Evolutionary conservation across 2,113 vertebrate species (phyloP), one percentile per base, ranked within the genome.

Genomic region (Piprites chloris): DNA sequence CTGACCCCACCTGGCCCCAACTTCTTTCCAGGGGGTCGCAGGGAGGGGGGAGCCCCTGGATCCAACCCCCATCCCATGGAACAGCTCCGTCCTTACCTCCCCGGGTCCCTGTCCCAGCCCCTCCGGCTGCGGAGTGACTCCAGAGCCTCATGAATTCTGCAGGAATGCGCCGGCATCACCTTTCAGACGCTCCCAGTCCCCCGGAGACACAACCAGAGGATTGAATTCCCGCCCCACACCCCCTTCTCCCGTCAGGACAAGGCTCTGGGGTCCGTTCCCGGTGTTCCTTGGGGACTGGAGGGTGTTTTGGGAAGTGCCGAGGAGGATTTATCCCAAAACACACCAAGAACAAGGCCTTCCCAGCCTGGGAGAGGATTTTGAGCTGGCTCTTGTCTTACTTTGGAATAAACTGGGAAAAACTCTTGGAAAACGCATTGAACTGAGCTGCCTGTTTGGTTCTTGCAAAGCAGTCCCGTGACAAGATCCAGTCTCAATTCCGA

Each of bases 71-170:
- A 37, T 27, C 58, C 58, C 58, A 23, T 4, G 11, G 35, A 11
- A 27, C 23, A 39, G 61, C 39, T 46, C 69, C 46, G n/a, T 46
- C 59, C 93, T 89, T 82, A 94, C 93, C 91, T 93, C 33, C 47
- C 78, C 8, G 12, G 9, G 19, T 56, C 72, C 50, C 61, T 11
- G 32, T 33, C 37, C 44, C 8, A 26, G 58, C 59, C 74, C 68
- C 7, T 50, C 12, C 3, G 9, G 9, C 65, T 59, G 49, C 24
- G 16, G 37, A 37, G 5, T 8, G 53, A 24, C 78, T 67, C 69
- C 28, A 15, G 81, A 28, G 47, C 88, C n/a, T 96, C 96, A 93
- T 95, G 65, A 97, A 97, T 97, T 94, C 50, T 96, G 91, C 91
- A 97, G 73, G 77, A 73, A 72, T 5, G 50, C 16, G 7, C 33